phyloP scores from a whole-genome alignment of 1,140 invertebrate species.

The Orussus abietinus region DNA sequence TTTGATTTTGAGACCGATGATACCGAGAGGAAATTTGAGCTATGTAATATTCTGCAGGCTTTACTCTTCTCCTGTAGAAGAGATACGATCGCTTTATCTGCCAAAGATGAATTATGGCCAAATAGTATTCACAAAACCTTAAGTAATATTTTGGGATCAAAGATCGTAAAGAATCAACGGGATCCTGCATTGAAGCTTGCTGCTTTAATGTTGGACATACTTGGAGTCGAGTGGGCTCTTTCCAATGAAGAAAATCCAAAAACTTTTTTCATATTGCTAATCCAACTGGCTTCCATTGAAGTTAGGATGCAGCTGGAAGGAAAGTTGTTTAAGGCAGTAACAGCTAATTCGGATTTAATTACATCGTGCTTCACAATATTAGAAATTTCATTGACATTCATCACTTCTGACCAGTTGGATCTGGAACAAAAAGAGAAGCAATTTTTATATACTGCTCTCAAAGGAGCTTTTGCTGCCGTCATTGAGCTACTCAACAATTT shows the following conservation, averaged over 20 bases:
- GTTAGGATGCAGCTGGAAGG: conserved; percentile 89
- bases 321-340: conserved; percentile 73
- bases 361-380: conserved; percentile 80
- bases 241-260: conserved; percentile 74
- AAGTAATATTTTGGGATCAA: conserved; percentile 77
- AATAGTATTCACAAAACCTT: conserved; percentile 73
- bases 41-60: conserved; percentile 71
- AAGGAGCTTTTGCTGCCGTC: conserved; percentile 82
- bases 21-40: conserved; percentile 81
- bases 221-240: conserved; percentile 82
- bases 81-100: conserved; percentile 58
- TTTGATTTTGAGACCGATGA: conserved; percentile 84
- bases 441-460: conserved; percentile 83
- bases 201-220: conserved; percentile 71
- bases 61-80: conserved; percentile 70
- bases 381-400: conserved; percentile 75
- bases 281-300: conserved; percentile 87
- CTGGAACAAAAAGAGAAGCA: conserved; percentile 87
- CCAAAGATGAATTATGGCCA: conserved; percentile 72
- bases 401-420: conserved; percentile 76
- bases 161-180: conserved; percentile 80
- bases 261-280: conserved; percentile 76
- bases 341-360: conserved; percentile 70
- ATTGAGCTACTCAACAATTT: conserved; percentile 70
- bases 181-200: conserved; percentile 82